These are phyloP conservation scores for Trichogramma dendrolimi DNA, from an alignment of 2,888 invertebrate species.

Conservation along the genomic window DNA sequence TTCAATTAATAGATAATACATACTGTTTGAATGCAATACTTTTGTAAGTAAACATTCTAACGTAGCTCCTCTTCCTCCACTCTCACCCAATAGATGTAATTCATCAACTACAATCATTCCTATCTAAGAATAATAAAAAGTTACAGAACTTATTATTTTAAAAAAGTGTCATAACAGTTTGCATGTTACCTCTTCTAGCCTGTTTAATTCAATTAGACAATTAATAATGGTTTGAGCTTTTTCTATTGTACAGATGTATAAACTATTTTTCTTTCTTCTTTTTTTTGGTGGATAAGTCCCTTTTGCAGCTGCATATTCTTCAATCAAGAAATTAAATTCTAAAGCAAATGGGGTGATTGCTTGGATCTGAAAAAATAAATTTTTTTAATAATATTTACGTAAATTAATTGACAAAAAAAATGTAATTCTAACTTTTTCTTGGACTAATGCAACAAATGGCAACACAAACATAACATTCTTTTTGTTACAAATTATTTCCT, in stretches of 20 bases:
- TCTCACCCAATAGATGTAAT: slow-evolving; percentile 87
- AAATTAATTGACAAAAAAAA: not conserved
- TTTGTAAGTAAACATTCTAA: slow-evolving; percentile 83
- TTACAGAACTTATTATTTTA: slow-evolving; percentile 9
- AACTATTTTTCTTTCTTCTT: slow-evolving; percentile 70
- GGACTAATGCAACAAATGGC: slow-evolving; percentile 94
- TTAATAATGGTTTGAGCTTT: slow-evolving; percentile 83
- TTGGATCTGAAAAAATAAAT: slow-evolving; percentile 61
- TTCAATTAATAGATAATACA: slow-evolving; percentile 35
- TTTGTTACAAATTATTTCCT: slow-evolving; percentile 75
- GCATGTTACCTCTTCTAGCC: slow-evolving; percentile 57
- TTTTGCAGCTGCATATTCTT: slow-evolving; percentile 92
- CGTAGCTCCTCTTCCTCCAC: slow-evolving; percentile 73
- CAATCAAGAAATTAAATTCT: slow-evolving; percentile 80
- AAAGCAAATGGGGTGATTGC: slow-evolving; percentile 82
- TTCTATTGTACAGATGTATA: slow-evolving; percentile 93
- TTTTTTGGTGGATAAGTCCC: slow-evolving; percentile 79
- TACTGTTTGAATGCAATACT: slow-evolving; percentile 67
- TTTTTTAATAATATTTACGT: not conserved
- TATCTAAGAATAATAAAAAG: slow-evolving; percentile 34
- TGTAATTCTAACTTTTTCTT: slow-evolving; percentile 68
- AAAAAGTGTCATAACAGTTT: slow-evolving; percentile 2
- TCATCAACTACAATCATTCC: slow-evolving; percentile 76
- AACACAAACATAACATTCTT: slow-evolving; percentile 84
- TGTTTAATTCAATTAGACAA: slow-evolving; percentile 73